Evolutionary conservation across 2,888 invertebrate genomes (phyloP), one percentile per base, ranked within the genome.

Genomic region (Agonum fuliginosum): DNA sequence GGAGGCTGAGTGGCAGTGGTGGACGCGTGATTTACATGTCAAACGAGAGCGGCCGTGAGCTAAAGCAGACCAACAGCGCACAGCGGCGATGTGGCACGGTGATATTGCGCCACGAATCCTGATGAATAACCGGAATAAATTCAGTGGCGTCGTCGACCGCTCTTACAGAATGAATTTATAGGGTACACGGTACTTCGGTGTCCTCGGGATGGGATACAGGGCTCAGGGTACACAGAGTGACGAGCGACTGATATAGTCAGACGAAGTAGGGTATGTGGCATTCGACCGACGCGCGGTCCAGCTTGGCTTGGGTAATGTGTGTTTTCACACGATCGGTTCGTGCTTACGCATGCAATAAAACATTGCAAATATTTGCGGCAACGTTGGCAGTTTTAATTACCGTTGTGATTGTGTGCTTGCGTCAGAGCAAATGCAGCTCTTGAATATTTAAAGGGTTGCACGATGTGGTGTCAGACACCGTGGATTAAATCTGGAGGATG

Each of bases 401-500:
- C 81, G 80, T 83, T 83, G 82, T 84, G 84, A 83, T 84, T 83
- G 82, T 81, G 67, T 82, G 81, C 80, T 81, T 80, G 81, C 34
- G 67, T 77, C 70, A 43, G 27, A 24, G 70, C 82, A 81, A 81
- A 77, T 77, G 77, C 80, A 79, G 79, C 80, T 80, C 79, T 79
- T 82, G 82, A 84, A 85, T 85, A 85, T 85, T 85, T 85, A 85
- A 85, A 85, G 84, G 69, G 54, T 22, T 70, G 54, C 70, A 69
- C 51, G 58, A 30, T 62, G 72, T 17, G 77, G 77, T 12, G 20
- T 17, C 19, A 62, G 12, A 41, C 34, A 24, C 14, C 22, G 24
- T 22, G 22, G 70, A 19, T 58, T 58, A 37, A 17, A 30, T 34
- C 17, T 62, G 62, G 65, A 30, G 19, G 34, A 6, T 19, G 58